Evolutionary conservation across 2,113 vertebrate genomes (phyloP).

Genomic region (Cranoglanis bouderius): DNA sequence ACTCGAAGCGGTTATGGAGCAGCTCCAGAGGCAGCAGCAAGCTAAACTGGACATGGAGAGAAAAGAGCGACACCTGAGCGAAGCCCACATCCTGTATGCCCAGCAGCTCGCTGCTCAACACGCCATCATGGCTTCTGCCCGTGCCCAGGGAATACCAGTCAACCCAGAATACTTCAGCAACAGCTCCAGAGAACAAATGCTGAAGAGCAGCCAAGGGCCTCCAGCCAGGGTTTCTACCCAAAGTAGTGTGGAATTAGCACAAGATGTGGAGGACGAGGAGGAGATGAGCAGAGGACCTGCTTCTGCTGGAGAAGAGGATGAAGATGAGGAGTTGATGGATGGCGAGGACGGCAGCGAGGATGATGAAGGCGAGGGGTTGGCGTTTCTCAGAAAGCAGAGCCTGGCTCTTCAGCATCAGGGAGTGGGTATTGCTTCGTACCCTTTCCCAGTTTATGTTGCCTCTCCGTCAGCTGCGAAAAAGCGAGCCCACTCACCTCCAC

Average conservation of each 20-base stretch:
- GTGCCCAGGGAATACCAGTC: slow-evolving; percentile 64
- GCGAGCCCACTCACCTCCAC: slow-evolving; percentile 59
- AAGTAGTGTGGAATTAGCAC: slow-evolving; percentile 71
- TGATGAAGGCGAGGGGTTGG: slow-evolving; percentile 67
- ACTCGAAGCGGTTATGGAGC: slow-evolving; percentile 87
- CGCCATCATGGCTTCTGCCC: slow-evolving; percentile 71
- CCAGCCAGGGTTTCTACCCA: slow-evolving; percentile 61
- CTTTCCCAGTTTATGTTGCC: slow-evolving; percentile 61
- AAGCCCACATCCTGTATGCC: slow-evolving; percentile 83
- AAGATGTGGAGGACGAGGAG: slow-evolving; percentile 67
- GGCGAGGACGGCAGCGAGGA: slow-evolving; percentile 68
- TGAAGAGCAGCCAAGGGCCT: slow-evolving; percentile 54
- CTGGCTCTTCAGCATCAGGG: slow-evolving; percentile 66
- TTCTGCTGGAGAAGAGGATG: slow-evolving; percentile 69
- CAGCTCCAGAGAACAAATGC: slow-evolving; percentile 60
- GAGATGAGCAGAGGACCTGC: slow-evolving; percentile 59
- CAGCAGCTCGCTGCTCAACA: slow-evolving; percentile 80
- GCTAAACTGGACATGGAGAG: slow-evolving; percentile 84
- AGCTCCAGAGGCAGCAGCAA: slow-evolving; percentile 86
- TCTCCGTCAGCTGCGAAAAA: slow-evolving; percentile 59
- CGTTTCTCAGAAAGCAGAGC: slow-evolving; percentile 79
- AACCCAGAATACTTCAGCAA: slow-evolving; percentile 68
- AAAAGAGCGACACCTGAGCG: slow-evolving; percentile 82
- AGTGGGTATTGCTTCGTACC: slow-evolving; percentile 61
- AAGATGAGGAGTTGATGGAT: slow-evolving; percentile 68